Conservation (phyloP, 2,888 invertebrate species). For the Atrina japonica region DNA sequence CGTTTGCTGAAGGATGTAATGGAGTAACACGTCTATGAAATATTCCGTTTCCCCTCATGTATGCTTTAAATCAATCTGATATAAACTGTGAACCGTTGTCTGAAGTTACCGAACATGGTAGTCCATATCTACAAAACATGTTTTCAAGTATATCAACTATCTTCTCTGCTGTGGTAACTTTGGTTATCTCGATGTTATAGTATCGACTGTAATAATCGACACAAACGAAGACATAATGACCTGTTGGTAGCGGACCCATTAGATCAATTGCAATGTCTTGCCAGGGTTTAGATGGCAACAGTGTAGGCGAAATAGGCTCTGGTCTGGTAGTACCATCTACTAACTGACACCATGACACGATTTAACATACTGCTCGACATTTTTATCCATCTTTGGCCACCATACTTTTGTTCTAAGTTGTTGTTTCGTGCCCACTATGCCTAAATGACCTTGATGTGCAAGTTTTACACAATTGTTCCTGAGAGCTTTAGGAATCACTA, state of each 20-base stretch:
- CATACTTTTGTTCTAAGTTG: conserved; percentile 42
- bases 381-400: conserved; percentile 43
- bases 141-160: conserved; percentile 43
- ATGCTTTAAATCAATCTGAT: conserved; percentile 38
- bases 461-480: conserved; percentile 24
- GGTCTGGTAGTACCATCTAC: conserved; percentile 21
- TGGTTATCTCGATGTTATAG: conserved; percentile 47
- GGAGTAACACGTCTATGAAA: conserved; percentile 47
- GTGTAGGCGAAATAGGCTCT: no score
- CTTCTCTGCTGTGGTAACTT: conserved; percentile 43
- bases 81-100: conserved; percentile 54
- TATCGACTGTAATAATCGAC: conserved; percentile 58
- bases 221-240: conserved; percentile 45
- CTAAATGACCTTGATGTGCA: conserved; percentile 42
- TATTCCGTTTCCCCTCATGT: conserved; percentile 45
- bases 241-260: conserved; percentile 38
- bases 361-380: conserved; percentile 38
- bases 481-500: conserved; percentile 24
- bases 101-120: conserved; percentile 41
- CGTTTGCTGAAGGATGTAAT: conserved; percentile 50
- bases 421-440: conserved; percentile 40
- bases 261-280: conserved; percentile 32
- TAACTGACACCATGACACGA: conserved; percentile 46
- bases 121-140: conserved; percentile 49
- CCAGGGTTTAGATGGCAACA: no score